Conservation (phyloP, 2,888 invertebrate species). For the Punctoribates punctum region DNA sequence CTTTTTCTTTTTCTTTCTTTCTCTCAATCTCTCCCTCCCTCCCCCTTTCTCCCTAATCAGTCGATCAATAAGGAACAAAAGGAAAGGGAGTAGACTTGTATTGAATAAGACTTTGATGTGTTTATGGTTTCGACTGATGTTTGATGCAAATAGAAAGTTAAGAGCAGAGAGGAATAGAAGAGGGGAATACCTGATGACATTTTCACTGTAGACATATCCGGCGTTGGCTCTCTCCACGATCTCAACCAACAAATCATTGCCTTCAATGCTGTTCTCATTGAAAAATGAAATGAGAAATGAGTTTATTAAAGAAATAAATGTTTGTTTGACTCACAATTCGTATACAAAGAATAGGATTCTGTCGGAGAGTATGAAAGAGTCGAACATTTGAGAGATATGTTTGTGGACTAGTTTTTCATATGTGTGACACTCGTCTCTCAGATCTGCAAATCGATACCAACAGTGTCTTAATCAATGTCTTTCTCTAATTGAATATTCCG, state of each 20-base stretch:
- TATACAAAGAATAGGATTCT: conserved; percentile 99
- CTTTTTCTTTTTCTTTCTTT: too few species aligned
- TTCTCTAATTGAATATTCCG: neutral
- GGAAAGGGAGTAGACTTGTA: too few species aligned
- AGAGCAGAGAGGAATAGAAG: too few species aligned
- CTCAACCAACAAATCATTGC: conserved; percentile 96
- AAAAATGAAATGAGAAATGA: too few species aligned
- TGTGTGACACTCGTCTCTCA: neutral
- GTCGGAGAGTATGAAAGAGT: conserved; percentile 91
- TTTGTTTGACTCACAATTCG: conserved; percentile 76
- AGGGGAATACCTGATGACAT: conserved; percentile 79
- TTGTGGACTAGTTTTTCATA: conserved; percentile 99
- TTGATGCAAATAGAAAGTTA: too few species aligned
- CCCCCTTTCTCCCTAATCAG: too few species aligned
- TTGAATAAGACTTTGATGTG: too few species aligned
- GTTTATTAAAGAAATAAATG: too few species aligned
- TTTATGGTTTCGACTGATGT: too few species aligned
- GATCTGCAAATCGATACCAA: neutral
- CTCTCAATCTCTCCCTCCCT: too few species aligned
- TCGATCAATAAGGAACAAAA: too few species aligned
- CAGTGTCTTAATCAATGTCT: neutral
- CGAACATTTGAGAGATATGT: conserved; percentile 94
- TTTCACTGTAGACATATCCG: conserved; percentile 98
- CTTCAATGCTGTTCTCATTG: conserved; percentile 99
- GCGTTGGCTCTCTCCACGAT: conserved; percentile 91